phyloP scores from a whole-genome alignment of 2,888 invertebrate species.

The Plagodis dolabraria region DNA sequence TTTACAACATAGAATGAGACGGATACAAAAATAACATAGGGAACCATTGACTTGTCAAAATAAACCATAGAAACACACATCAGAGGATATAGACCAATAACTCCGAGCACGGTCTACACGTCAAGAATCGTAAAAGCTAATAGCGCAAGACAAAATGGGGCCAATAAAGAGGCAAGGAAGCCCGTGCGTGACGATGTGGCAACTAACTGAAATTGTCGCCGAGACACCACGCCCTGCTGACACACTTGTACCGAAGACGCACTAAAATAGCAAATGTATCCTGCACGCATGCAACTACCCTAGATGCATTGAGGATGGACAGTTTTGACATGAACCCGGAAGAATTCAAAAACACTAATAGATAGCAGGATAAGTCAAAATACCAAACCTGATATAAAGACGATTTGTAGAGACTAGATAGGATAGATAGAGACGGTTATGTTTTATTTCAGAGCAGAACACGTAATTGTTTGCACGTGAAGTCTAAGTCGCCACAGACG shows the following conservation, averaged over 20 bases:
- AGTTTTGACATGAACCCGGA: too few species aligned
- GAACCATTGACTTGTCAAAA: too few species aligned
- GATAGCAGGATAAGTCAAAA: too few species aligned
- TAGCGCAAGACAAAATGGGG: conserved; percentile 51
- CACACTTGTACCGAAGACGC: conserved; percentile 57
- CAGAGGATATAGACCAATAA: background rate
- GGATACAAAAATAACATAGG: too few species aligned
- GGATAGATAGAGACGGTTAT: too few species aligned
- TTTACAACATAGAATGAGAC: too few species aligned
- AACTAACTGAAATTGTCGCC: conserved; percentile 66
- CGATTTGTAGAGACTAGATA: too few species aligned
- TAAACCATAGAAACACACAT: background rate
- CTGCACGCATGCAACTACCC: conserved; percentile 48
- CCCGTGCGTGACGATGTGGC: conserved; percentile 46
- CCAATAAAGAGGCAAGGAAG: conserved; percentile 47
- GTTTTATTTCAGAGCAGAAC: too few species aligned
- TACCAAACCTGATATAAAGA: too few species aligned
- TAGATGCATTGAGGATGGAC: conserved; percentile 1
- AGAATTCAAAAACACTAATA: too few species aligned
- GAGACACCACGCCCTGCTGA: conserved; percentile 73
- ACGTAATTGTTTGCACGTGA: too few species aligned
- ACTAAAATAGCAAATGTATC: conserved; percentile 73
- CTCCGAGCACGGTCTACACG: conserved; percentile 15
- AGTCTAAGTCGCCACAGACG: too few species aligned
- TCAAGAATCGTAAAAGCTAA: conserved; percentile 14